Evolutionary conservation across 1,140 invertebrate genomes (phyloP).

Genomic region (Drosophila bifasciata): DNA sequence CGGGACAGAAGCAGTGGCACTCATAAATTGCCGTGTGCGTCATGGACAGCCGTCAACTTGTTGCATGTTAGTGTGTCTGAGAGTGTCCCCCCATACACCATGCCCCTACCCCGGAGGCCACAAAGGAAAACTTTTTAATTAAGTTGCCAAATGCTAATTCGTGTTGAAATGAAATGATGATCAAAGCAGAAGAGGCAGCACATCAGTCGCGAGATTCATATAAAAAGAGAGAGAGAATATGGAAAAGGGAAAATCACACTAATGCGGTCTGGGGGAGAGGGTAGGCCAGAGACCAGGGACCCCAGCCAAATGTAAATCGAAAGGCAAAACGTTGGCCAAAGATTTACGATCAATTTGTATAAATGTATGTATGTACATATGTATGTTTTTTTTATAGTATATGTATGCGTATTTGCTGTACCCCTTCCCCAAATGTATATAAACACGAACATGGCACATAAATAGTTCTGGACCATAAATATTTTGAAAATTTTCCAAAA

Average conservation of each 20-base stretch:
- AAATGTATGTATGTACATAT: conserved; percentile 32
- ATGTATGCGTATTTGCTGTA: conserved; percentile 1
- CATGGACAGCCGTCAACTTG: conserved; percentile 77
- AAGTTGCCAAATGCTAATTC: conserved; percentile 62
- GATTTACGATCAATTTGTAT: conserved; percentile 72
- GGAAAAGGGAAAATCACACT: conserved; percentile 21
- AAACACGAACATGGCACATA: conserved; percentile 2
- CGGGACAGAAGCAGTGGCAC: conserved; percentile 54
- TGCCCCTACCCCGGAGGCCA: not conserved
- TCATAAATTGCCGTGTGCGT: conserved; percentile 77
- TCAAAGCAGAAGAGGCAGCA: conserved; percentile 27
- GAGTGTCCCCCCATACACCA: too few species aligned
- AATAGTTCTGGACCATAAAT: conserved; percentile 25
- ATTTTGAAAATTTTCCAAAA: conserved; percentile 36
- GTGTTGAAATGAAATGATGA: conserved; percentile 57
- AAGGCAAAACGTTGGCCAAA: conserved; percentile 24
- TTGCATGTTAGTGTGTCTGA: conserved; percentile 50
- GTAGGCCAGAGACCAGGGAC: too few species aligned
- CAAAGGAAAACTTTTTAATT: conserved; percentile 40
- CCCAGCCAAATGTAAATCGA: conserved; percentile 45
- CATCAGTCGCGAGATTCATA: too few species aligned
- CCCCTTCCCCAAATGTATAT: too few species aligned
- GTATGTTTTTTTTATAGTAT: conserved; percentile 58
- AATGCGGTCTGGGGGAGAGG: too few species aligned
- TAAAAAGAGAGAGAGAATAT: conserved; percentile 9